phyloP scores from a whole-genome alignment of 2,888 invertebrate species.

The Argyresthia albistria region DNA sequence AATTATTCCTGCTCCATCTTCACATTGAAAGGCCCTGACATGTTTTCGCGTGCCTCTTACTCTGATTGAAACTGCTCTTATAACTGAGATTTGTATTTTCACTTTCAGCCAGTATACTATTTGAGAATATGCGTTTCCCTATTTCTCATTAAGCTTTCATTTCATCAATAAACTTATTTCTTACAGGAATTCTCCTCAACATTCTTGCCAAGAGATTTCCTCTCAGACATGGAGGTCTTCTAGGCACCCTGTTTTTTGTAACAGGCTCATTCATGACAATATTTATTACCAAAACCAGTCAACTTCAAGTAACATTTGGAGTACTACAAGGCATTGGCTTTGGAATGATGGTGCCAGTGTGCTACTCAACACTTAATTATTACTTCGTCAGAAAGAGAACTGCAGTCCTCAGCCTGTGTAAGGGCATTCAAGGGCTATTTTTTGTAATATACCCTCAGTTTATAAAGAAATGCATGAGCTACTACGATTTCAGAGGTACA shows the following conservation, averaged over 20 bases:
- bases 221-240: conserved; percentile 66
- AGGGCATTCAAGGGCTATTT: conserved; percentile 71
- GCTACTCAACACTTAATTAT: conserved; percentile 74
- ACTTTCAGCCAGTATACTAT: no score
- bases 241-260: conserved; percentile 65
- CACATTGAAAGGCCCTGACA: no score
- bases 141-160: background rate
- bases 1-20: no score
- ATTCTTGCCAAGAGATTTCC: conserved; percentile 63
- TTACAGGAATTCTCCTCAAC: conserved; percentile 74
- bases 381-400: conserved; percentile 75
- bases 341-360: conserved; percentile 75
- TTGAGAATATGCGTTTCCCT: no score
- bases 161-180: conserved; percentile 1
- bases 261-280: conserved; percentile 66
- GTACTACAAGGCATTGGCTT: conserved; percentile 74
- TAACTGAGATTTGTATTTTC: no score
- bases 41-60: no score
- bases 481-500: conserved; percentile 76
- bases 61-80: no score
- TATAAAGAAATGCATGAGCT: conserved; percentile 55
- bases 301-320: conserved; percentile 71
- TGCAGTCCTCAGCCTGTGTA: conserved; percentile 74
- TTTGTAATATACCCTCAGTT: conserved; percentile 74
- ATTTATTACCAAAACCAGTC: conserved; percentile 65